Evolutionary conservation across 2,113 vertebrate species (phyloP).

Genomic region (Albula glossodonta): DNA sequence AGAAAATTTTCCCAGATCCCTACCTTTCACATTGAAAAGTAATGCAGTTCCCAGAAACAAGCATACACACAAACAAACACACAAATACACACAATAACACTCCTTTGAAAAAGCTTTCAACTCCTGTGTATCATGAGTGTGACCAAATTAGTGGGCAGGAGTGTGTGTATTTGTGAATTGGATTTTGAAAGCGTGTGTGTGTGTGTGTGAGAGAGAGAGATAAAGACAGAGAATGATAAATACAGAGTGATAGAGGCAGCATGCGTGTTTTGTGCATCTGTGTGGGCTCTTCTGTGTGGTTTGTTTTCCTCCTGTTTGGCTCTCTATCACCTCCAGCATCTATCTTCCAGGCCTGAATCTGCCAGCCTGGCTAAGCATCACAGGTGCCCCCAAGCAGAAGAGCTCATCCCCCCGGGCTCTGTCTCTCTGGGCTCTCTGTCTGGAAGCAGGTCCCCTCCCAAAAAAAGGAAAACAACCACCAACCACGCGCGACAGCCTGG

Average conservation of each 20-base stretch:
- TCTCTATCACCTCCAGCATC: slow-evolving; percentile 52
- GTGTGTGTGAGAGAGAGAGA: not conserved
- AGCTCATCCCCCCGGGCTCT: slow-evolving; percentile 36
- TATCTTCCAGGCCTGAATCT: slow-evolving; percentile 56
- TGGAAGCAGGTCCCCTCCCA: slow-evolving; percentile 14
- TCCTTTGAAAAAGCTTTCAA: not conserved
- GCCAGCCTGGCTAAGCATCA: slow-evolving; percentile 54
- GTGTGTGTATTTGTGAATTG: not conserved
- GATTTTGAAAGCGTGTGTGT: slow-evolving; percentile 1
- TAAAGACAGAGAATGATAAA: too few relatives aligned
- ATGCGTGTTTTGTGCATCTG: not conserved
- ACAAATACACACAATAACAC: too few relatives aligned
- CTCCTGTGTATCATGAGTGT: too few relatives aligned
- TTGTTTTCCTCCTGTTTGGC: slow-evolving; percentile 32
- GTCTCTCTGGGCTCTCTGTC: slow-evolving; percentile 23
- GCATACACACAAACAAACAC: too few relatives aligned
- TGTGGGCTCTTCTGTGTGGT: not conserved
- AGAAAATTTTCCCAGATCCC: not conserved
- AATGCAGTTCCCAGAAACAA: too few relatives aligned
- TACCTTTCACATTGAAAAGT: not conserved
- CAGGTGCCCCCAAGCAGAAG: slow-evolving; percentile 59
- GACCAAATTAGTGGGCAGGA: not conserved
- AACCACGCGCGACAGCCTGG: slow-evolving; percentile 40
- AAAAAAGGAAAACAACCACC: not conserved
- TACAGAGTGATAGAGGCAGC: too few relatives aligned